Evolutionary conservation across 2,888 invertebrate genomes (phyloP).

Genomic region (Pterostichus madidus): DNA sequence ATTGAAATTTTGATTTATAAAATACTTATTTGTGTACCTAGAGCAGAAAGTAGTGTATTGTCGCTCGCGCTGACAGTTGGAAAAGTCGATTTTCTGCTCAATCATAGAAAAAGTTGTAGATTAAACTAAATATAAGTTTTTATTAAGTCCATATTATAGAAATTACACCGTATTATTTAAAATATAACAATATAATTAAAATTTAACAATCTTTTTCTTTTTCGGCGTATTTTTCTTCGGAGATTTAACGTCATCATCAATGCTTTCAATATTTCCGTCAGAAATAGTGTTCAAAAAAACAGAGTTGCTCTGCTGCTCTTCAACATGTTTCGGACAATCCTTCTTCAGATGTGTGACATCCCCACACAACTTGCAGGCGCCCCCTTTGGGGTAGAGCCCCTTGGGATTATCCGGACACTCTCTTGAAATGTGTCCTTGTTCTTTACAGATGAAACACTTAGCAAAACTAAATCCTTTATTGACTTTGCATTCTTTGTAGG

Average conservation of each 20-base stretch:
- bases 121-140: too few species aligned
- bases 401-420: conserved; percentile 93
- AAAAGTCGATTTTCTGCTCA: too few species aligned
- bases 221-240: not conserved
- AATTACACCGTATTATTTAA: too few species aligned
- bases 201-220: conserved; percentile 47
- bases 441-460: conserved; percentile 92
- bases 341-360: conserved; percentile 91
- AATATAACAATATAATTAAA: conserved; percentile 17
- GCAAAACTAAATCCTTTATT: conserved; percentile 88
- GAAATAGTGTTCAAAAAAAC: conserved; percentile 72
- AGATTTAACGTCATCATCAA: conserved; percentile 69
- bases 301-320: conserved; percentile 71
- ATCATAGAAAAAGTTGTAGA: too few species aligned
- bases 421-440: conserved; percentile 91
- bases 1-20: too few species aligned
- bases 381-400: conserved; percentile 92
- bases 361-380: conserved; percentile 89
- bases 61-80: too few species aligned
- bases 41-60: too few species aligned
- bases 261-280: conserved; percentile 73
- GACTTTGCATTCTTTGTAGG: conserved; percentile 86
- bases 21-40: too few species aligned
- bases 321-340: conserved; percentile 84
- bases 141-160: too few species aligned